Evolutionary conservation across 2,113 vertebrate species (phyloP).

Genomic region (Phyllostomus discolor): DNA sequence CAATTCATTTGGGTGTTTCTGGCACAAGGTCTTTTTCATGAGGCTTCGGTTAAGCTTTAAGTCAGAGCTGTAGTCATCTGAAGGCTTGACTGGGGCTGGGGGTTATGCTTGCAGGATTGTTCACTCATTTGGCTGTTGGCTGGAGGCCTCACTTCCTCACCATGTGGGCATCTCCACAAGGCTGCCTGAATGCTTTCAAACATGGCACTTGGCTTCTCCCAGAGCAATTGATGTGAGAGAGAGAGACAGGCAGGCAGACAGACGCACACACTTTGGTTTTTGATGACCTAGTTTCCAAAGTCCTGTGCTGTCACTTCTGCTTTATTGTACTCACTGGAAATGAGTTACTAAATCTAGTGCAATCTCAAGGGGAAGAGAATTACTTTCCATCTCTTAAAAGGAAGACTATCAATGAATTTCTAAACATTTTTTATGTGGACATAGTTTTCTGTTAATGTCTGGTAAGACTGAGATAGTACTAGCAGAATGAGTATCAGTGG

Average conservation of each 20-base stretch:
- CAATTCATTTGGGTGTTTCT: not conserved
- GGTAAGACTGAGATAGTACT: not conserved
- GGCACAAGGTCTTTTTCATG: not conserved
- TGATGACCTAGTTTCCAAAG: not conserved
- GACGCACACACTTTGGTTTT: not conserved
- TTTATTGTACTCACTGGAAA: not conserved
- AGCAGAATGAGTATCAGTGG: not conserved
- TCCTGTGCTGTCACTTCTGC: not conserved
- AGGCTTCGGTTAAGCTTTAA: not conserved
- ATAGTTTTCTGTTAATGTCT: not conserved
- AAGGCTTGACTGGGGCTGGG: not conserved
- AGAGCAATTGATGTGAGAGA: not conserved
- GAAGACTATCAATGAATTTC: not conserved
- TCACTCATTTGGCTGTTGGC: not conserved
- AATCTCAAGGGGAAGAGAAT: not conserved
- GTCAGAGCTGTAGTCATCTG: not conserved
- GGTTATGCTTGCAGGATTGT: not conserved
- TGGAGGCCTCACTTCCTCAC: not conserved
- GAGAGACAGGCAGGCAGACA: not conserved
- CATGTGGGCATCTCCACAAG: not conserved
- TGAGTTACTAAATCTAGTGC: not conserved
- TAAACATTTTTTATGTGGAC: not conserved
- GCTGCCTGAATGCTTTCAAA: not conserved
- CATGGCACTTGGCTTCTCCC: not conserved
- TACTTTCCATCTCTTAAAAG: not conserved